Base-by-base conservation (phyloP, 2,888 invertebrate genomes). In the Tetropium fuscum region DNA sequence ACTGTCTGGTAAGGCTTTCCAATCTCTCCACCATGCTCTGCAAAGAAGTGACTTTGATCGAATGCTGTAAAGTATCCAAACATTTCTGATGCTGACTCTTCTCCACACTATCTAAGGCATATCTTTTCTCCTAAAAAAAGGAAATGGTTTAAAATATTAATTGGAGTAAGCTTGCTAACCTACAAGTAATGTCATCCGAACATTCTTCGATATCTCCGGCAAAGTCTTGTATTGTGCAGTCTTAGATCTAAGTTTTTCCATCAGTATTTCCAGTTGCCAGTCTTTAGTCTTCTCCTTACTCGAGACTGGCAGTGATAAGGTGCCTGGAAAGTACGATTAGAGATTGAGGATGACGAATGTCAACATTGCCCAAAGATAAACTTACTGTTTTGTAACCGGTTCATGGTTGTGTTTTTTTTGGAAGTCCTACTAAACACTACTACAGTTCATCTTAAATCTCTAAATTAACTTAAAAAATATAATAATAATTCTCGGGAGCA, bases 1-100 rank as follows among this genome's bases (percentile, higher is more conserved):
- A 84, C 80, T 97, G 96, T 54, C 97, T 86, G 0, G 95, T 93
- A 44, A 97, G 87, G 81, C 94, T 93, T 80, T 97, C 96, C 58
- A 97, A 84, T 62, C 97, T 87, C 79, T 97, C 97, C 25, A 97
- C 92, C 83, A 97, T 90, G 38, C 95, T 94, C 78, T 95, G 94
- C 44, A 95, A 84, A 0, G 94, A 94, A 59, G 92, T 93, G 1
- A 97, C 94, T 87, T 95, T 95, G 68, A 97, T 96, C 61, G 94
- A 95, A 81, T 95, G 93, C 77, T 97, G 97, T 70, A 97, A 84
- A 58, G 93, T 93, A 78, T 97, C 97, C 64, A 97, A 83, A 80
- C 95, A 95, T 82, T 93, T 92, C 80, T 96, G 95, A 60, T 97
- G 85, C 72, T 93, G 93, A 74, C 88, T 87, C 75, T 94, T 90